Base-by-base conservation (phyloP, 2,113 vertebrate species). In the Embiotoca jacksoni region DNA sequence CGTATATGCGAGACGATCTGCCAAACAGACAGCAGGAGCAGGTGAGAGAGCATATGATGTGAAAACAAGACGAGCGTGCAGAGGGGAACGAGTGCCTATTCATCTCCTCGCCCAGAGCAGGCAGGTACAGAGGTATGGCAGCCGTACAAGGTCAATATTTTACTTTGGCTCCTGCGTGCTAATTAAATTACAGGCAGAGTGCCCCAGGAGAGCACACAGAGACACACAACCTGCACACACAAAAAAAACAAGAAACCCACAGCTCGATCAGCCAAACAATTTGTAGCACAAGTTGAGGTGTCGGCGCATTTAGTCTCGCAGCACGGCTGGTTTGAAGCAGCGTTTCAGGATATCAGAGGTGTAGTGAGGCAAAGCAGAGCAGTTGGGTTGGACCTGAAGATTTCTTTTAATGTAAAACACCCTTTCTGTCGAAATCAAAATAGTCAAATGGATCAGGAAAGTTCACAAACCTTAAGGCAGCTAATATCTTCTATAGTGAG, bases 61-160 rank as follows among this genome's bases (percentile, higher is more conserved):
- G 59, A 35, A 69, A 78, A 68, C 6, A 10, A 52, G 67, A 63
- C 41, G 80, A 72, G 77, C 37, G 74, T 71, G 80, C 61, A 7
- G 63, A 74, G 75, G 55, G 54, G 69, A 76, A 73, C 16, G 37
- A 53, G 67, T 35, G 30, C 58, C 80, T 50, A 81, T 89, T 88
- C 84, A 86, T 92, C 86, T 88, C 76, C 58, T 75, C 23, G 30
- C 75, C 82, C 44, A 53, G 82, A 86, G 78, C 84, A 74, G 75
- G 41, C 84, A 91, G 87, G 84, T 90, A 89, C 82, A 78, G 90
- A 86, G 75, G 78, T 85, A 77, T 79, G 84, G 84, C 92, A 86
- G 86, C 74, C 76, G 73, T 87, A 85, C 91, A 92, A 90, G 89
- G 89, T 92, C 89, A 89, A 82, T 92, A 86, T 94, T 94, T 94